A percentile compares a stretch with the other conserved stretches of the same genome.
Conservation (phyloP, 2,797 vertebrate genomes). For the Basileuterus tristriatus region DNA sequence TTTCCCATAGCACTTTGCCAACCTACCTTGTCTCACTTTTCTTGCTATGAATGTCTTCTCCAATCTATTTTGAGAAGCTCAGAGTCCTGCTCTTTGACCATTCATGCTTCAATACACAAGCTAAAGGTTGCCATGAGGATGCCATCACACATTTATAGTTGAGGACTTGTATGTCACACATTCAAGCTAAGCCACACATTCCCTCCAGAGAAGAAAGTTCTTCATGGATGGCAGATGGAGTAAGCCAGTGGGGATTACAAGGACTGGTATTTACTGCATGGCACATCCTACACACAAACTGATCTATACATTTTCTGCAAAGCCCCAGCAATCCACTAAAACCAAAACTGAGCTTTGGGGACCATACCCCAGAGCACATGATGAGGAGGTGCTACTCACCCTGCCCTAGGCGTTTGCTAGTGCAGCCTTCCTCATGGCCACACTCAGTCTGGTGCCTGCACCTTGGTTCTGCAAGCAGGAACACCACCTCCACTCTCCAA, state of each 20-base stretch:
- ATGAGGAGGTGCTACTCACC: not conserved
- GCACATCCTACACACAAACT: not conserved
- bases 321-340: not conserved
- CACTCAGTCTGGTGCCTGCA: not conserved
- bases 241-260: not conserved
- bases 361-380: not conserved
- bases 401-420: not conserved
- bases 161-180: not conserved
- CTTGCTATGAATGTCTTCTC: not conserved
- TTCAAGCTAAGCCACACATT: rapidly evolving
- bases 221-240: not conserved
- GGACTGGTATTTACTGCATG: not conserved
- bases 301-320: not conserved
- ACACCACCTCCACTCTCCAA: not conserved
- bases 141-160: not conserved
- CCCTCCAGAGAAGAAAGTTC: not conserved
- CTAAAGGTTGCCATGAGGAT: not conserved
- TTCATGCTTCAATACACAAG: not conserved
- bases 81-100: not conserved
- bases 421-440: not conserved
- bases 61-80: not conserved
- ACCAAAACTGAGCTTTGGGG: not conserved
- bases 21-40: not conserved
- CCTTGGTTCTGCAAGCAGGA: not conserved
- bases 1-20: not conserved